Evolutionary conservation across 30 jellyfish, hydroid and myxozoan genomes (phyloP), one percentile per base, ranked within the genome.

Genomic region (Aurelia sp.): DNA sequence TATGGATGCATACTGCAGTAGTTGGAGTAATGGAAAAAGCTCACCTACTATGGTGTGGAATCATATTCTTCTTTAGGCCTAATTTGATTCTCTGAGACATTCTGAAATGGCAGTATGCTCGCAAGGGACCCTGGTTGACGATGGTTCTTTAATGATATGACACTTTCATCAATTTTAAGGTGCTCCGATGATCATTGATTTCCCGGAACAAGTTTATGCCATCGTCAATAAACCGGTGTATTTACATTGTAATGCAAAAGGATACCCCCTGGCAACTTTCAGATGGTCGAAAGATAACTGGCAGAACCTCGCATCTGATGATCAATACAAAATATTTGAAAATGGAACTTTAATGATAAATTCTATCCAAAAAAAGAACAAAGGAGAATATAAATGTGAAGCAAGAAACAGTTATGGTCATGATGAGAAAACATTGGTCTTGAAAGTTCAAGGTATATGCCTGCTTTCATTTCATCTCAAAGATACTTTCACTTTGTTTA

Each of bases 211-310:
- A 5, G 67, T 76, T 13, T 61, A 76, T 38, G 97, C 96, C 13
- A 7, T 94, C 33, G 40, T 74, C 52, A 89, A 89, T 55, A 47
- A 79, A 71, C 81, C 97, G 11, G 84, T 88, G 6, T 61, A 33
- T 13, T 35, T 88, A 33, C 81, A 88, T 72, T 94, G 98, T 65
- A 63, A 52, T 21, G 98, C 96, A 22, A 94, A 94, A 67, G 98
- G 98, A 55, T 88, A 58, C 63, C 97, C 98, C 9, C 52, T 53
- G 44, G 89, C 92, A 9, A 83, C 96, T 9, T 68, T 19, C 55
- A 63, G 8, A 41, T 94, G 98, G 98, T n/a, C 68, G 17, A 84
- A 87, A 47, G 90, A 93, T 60, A 88, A 92, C 68, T 63, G 87
- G 84, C 90, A 60, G 8, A 47, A 57, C 35, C 76, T 66, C 10